Evolutionary conservation across 1,140 invertebrate species (phyloP), one percentile per base, ranked within the genome.

Genomic region (Papilio glaucus): DNA sequence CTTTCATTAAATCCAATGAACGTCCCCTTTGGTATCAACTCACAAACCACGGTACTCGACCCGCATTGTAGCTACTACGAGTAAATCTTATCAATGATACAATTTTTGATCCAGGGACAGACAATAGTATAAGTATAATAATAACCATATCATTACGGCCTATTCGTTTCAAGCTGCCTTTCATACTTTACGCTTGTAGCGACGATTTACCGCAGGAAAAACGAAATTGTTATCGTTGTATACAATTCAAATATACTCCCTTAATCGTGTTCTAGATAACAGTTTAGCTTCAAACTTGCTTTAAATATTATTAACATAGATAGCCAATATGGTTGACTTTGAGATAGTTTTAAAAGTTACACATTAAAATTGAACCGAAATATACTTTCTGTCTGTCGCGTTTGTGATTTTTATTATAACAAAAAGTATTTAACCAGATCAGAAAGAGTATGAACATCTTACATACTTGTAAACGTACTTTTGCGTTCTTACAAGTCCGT

Each of bases 71-170:
- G 49, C 24, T 38, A 33, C 45, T 24, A 42, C 39, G 10, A 10
- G 21, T 65, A 41, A 57, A 37, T n/a, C 15, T 21, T 13, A 65
- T 70, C 73, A 37, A 69, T 61, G 39, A 72, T 78, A 77, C 18
- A 41, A 29, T 39, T 72, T 67, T 70, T 62, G 33, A 71, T 77
- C 73, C 62, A 45, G 74, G 65, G 57, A 24, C 79, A 81, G 80
- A 81, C 79, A 77, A 76, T 73, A 79, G 77, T 81, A 57, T 57
- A 84, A 78, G 80, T 87, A 85, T 87, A 87, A 82, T 83, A 84
- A 85, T 87, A 85, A 85, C 81, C 83, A 85, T 87, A 84, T 85
- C 83, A 85, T 85, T 87, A 85, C 82, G 79, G 82, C 72, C 80
- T 83, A 87, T 85, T 83, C 81, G 78, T 82, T 83, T 80, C 79